Evolutionary conservation across 2,888 invertebrate genomes (phyloP), one percentile per base, ranked within the genome.

Genomic region (Pollenia griseotomentosa): DNA sequence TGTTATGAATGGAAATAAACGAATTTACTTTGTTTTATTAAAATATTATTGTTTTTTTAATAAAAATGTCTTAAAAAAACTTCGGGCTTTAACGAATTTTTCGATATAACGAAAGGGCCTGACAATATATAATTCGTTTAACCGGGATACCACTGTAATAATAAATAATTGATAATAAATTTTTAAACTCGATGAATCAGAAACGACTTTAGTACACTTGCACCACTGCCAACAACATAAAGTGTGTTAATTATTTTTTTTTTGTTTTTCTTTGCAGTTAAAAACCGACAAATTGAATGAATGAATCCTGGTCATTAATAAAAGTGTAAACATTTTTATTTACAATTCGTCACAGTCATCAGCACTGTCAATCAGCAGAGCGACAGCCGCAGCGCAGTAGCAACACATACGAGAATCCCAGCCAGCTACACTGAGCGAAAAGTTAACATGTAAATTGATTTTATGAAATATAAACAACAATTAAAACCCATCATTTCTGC

Each of bases 401-500:
- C 44, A 44, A 46, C 46, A 48, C 19, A 33, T 1, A 33, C 0
- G 4, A 48, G 74, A 51, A 19, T 2, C n/a, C 53, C 68, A 40
- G 44, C 48, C 19, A 68, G n/a, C 12, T 68, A n/a, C 40, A 53
- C 19, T 12, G 12, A 68, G 51, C 10, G 16, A 59, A 68, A 59
- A 42, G 10, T 44, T 74, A 80, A 80, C 74, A 79, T 84, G 84
- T 84, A 84, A 23, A 84, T 79, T 84, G 40, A 59, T 61, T 75
- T 16, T 55, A 48, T 33, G 12, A 53, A 59, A 68, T n/a, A 5
- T 55, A 78, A 11, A 9, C 33, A 68, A 33, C 16, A 16, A 57
- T 40, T 33, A 57, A 44, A 77, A 33, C 14, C 19, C 65, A 75
- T 68, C 59, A 57, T 19, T 65, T 65, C n/a, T 70, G 73, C 55